A percentile compares a stretch with the other conserved stretches of the same genome.
Evolutionary conservation across 2,797 vertebrate species (phyloP).

Genomic region (Sphenopsis melanotis): DNA sequence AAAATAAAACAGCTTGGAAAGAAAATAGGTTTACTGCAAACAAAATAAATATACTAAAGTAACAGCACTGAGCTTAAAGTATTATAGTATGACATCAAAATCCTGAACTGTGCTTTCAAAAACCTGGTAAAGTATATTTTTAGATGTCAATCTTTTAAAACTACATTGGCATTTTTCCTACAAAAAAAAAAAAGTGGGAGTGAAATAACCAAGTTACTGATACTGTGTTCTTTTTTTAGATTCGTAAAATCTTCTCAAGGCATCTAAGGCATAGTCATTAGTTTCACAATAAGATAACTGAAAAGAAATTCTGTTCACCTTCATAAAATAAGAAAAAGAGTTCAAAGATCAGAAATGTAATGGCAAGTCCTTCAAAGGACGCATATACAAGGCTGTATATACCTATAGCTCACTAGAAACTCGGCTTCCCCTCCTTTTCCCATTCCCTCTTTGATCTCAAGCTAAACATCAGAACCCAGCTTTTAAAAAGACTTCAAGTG

Average conservation of each 20-base stretch:
- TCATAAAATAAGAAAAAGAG: slow-evolving; percentile 50
- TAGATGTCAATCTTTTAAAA: slow-evolving; percentile 19
- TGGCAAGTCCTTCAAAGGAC: slow-evolving; percentile 64
- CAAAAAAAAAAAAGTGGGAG: neutral
- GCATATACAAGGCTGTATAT: neutral
- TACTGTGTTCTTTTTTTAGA: neutral
- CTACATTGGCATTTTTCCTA: neutral
- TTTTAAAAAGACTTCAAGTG: slow-evolving; percentile 74
- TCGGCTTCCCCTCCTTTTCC: slow-evolving; percentile 39
- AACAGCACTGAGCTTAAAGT: neutral
- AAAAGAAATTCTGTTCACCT: slow-evolving; percentile 27
- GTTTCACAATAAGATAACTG: slow-evolving; percentile 32
- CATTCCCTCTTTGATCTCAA: slow-evolving; percentile 72
- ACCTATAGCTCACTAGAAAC: slow-evolving; percentile 26
- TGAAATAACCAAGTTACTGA: neutral
- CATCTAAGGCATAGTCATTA: slow-evolving; percentile 45
- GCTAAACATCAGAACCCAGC: slow-evolving; percentile 73
- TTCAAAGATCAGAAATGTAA: slow-evolving; percentile 70
- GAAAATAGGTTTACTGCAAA: slow-evolving; percentile 1
- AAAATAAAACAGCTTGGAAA: slow-evolving; percentile 22
- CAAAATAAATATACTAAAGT: neutral
- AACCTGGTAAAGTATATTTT: neutral
- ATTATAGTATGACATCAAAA: neutral
- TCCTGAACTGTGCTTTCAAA: neutral
- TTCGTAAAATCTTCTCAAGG: neutral